phyloP scores from a whole-genome alignment of 53 echinoderm and acorn worm genomes.

The Henricia sp. region DNA sequence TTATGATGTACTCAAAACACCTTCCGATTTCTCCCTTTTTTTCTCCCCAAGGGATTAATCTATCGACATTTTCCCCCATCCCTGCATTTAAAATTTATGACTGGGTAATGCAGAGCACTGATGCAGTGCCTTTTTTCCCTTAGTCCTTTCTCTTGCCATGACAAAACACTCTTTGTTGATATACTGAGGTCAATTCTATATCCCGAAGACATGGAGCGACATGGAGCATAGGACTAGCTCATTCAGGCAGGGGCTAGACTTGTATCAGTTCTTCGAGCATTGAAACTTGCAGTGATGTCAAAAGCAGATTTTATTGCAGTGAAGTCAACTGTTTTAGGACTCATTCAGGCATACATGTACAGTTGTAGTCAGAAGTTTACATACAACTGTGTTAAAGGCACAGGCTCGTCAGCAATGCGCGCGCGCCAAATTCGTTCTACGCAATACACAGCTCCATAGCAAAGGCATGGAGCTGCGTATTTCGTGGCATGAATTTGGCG shows the following conservation, averaged over 20 bases:
- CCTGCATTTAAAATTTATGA: constrained; percentile 36
- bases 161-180: constrained; percentile 63
- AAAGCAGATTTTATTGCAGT: no score
- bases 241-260: background rate
- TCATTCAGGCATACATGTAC: no score
- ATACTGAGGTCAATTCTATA: constrained; percentile 55
- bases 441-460: no score
- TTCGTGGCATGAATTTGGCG: no score
- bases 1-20: no score
- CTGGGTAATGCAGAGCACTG: background rate
- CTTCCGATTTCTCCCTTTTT: background rate
- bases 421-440: no score
- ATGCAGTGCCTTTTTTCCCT: background rate
- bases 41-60: background rate
- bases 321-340: no score
- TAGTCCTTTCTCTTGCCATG: constrained; percentile 4
- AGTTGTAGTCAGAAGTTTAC: no score
- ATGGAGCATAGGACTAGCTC: background rate
- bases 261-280: background rate
- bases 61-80: background rate
- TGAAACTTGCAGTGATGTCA: no score
- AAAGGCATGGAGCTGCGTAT: no score
- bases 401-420: no score
- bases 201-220: constrained; percentile 27
- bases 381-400: no score